Base-by-base conservation (phyloP, 2,113 vertebrate genomes). In the Pluvianellus socialis region DNA sequence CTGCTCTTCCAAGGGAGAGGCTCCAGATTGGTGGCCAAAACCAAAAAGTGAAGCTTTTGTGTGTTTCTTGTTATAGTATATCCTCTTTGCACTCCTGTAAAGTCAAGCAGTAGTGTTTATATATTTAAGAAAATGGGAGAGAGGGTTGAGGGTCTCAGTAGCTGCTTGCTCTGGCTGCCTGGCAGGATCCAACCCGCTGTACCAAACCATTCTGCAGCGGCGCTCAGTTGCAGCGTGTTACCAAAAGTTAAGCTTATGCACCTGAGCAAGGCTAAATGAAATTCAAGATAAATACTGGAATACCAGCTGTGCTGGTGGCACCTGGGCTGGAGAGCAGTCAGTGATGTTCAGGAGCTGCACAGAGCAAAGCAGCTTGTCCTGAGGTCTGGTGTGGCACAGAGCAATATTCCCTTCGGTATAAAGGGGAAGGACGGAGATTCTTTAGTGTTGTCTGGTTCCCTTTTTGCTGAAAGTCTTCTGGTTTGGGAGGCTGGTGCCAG, bases 41-140 rank as follows among this genome's bases (percentile, higher is more conserved):
- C 33, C 44, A 33, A 70, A 55, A 82, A 53, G 23, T 42, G 24
- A 58, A 5, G 28, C 1, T 79, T 86, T 35, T 82, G 15, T 71
- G 55, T 38, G 4, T 28, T 84, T 90, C 55, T 28, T 90, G 16
- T 44, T 91, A 3, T 1, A 55, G 24, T 17, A 12, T 20, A 72
- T 65, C 27, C 9, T 52, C 61, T 85, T 35, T 59, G 59, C 15
- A 0, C 16, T 74, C 14, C 45, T 45, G 13, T 23, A 14, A 92
- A 80, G 28, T 76, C 53, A 45, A 55, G 9, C 32, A 49, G 28
- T 35, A 8, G 9, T 44, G 12, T 52, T 67, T 20, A 3, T 40
- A 9, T 47, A 14, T 50, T 24, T 38, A 38, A 0, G 40, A 38
- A 40, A 24, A 9, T 1, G 7, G 7, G 6, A 19, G 6, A 44